Percentiles rank a stretch among this genome's conserved stretches.
Conservation (phyloP, 2,888 invertebrate species). For the Ceriagrion tenellum region DNA sequence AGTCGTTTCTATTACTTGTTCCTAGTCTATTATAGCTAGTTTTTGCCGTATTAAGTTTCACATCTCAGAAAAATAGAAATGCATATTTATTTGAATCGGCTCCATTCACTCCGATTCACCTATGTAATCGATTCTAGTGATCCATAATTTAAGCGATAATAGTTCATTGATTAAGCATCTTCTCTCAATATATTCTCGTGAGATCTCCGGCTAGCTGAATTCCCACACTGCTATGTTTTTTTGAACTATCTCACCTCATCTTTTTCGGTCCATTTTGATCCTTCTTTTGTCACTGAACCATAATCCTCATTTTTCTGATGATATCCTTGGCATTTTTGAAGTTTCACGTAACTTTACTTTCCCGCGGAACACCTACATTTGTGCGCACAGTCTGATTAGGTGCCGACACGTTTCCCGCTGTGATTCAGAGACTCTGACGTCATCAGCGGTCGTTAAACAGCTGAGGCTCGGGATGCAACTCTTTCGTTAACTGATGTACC, state of each 20-base stretch:
- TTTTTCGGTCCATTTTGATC: background rate
- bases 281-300: background rate
- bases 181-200: too few relatives aligned
- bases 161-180: too few relatives aligned
- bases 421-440: slow-evolving; percentile 1
- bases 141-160: too few relatives aligned
- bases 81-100: too few relatives aligned
- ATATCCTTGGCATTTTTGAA: background rate
- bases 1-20: too few relatives aligned
- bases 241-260: background rate
- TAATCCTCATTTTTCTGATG: background rate
- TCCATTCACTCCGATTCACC: too few relatives aligned
- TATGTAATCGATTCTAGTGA: too few relatives aligned
- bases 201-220: too few relatives aligned
- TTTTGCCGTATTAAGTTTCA: too few relatives aligned
- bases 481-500: background rate
- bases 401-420: background rate
- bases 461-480: background rate
- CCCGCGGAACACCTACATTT: background rate
- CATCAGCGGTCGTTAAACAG: background rate
- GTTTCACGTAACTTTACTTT: background rate
- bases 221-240: background rate
- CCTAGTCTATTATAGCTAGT: too few relatives aligned
- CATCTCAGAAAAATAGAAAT: too few relatives aligned
- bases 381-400: background rate